These are phyloP conservation scores for Nymphalis polychloros DNA, from an alignment of 2,888 invertebrate species.

Conservation along the genomic window DNA sequence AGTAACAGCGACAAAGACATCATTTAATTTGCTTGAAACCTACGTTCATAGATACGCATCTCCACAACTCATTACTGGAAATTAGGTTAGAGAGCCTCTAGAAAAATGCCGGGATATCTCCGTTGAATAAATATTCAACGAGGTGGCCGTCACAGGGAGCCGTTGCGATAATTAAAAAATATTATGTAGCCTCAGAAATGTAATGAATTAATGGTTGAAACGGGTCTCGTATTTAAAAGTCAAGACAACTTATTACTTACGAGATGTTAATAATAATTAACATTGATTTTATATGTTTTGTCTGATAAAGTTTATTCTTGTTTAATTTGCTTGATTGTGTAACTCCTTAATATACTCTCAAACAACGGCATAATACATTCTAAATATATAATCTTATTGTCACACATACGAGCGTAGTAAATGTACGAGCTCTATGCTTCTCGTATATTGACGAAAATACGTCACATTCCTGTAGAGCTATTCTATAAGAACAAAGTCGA, in stretches of 20 bases:
- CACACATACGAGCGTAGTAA: too few species aligned
- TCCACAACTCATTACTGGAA: conserved; percentile 61
- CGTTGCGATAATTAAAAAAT: conserved; percentile 67
- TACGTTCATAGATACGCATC: conserved; percentile 49
- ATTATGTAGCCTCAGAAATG: conserved; percentile 54
- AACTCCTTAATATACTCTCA: too few species aligned
- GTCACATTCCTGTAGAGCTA: too few species aligned
- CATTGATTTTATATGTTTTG: too few species aligned
- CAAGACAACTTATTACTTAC: neutral
- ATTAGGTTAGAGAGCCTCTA: conserved; percentile 66
- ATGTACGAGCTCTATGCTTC: too few species aligned
- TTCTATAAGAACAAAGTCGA: too few species aligned
- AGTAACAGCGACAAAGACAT: conserved; percentile 47
- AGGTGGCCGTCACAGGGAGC: conserved; percentile 46
- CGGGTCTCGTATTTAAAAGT: neutral
- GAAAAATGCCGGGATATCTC: conserved; percentile 60
- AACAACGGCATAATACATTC: too few species aligned
- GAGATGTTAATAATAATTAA: neutral
- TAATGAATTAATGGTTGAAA: neutral
- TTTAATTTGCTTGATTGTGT: too few species aligned
- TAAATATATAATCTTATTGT: too few species aligned
- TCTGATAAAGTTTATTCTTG: too few species aligned
- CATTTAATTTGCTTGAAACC: conserved; percentile 53
- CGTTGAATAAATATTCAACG: conserved; percentile 62
- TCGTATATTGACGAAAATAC: too few species aligned